phyloP scores from a whole-genome alignment of 2,797 vertebrate genomes.

The Triplophysa yarkandensis region DNA sequence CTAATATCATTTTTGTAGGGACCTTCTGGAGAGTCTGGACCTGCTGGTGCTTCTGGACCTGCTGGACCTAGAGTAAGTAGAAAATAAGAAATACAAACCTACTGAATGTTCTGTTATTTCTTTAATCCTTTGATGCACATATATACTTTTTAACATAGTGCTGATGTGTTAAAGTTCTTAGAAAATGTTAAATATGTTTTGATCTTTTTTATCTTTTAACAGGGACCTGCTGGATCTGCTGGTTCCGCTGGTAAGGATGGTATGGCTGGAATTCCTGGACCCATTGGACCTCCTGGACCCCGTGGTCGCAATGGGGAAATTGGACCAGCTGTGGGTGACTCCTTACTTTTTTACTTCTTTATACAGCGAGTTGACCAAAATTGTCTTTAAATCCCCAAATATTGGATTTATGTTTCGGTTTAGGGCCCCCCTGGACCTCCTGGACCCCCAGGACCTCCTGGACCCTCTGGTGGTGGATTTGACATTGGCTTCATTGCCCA shows the following conservation, averaged over 20 bases:
- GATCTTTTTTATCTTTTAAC: constrained; percentile 67
- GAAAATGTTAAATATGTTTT: background rate
- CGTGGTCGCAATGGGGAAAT: constrained; percentile 93
- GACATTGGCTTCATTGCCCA: constrained; percentile 86
- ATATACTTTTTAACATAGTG: background rate
- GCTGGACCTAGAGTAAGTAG: constrained; percentile 94
- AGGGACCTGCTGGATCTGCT: constrained; percentile 89
- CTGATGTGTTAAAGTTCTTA: background rate
- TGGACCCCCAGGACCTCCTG: constrained; percentile 90
- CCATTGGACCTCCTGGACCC: constrained; percentile 93
- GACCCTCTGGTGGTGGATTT: constrained; percentile 89
- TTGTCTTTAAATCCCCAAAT: background rate
- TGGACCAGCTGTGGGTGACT: constrained; percentile 89
- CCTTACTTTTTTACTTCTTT: background rate
- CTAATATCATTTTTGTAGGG: constrained; percentile 72
- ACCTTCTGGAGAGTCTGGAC: constrained; percentile 88
- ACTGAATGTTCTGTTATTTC: background rate
- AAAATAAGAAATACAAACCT: background rate
- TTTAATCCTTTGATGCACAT: background rate
- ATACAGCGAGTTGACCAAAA: background rate
- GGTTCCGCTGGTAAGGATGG: constrained; percentile 92
- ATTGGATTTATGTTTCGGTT: constrained; percentile 73
- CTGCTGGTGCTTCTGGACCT: constrained; percentile 89
- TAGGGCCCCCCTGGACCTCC: constrained; percentile 88
- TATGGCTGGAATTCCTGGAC: constrained; percentile 89